phyloP scores from a whole-genome alignment of 2,113 vertebrate genomes.

The Diphyllodes magnificus region DNA sequence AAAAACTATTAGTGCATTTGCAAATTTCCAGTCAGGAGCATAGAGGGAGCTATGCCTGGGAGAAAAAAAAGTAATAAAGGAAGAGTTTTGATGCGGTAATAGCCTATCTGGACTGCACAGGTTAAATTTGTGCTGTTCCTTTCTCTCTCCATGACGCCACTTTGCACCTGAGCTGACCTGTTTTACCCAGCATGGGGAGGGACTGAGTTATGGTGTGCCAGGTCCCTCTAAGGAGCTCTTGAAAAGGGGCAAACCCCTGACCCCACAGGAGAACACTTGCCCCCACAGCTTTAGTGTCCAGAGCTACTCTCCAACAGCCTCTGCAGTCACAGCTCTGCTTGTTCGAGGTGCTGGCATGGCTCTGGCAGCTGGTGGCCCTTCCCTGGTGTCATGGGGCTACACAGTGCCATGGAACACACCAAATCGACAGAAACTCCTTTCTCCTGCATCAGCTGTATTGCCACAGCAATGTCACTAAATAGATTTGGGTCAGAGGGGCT shows the following conservation, averaged over 20 bases:
- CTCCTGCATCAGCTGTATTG: not conserved
- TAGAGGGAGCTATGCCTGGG: not conserved
- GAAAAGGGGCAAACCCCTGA: not conserved
- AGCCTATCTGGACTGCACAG: not conserved
- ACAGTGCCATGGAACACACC: rapidly evolving
- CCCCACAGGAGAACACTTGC: not conserved
- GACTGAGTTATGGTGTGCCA: rapidly evolving
- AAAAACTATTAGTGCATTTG: not conserved
- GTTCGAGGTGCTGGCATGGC: rapidly evolving
- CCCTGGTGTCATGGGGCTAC: rapidly evolving
- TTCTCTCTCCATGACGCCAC: rapidly evolving
- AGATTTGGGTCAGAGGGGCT: not conserved
- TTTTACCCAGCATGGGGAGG: rapidly evolving
- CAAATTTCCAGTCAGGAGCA: not conserved
- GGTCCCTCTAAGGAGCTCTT: not conserved
- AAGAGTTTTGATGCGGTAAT: not conserved
- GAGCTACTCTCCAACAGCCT: not conserved
- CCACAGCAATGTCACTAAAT: not conserved
- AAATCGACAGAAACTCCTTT: rapidly evolving
- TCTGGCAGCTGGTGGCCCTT: not conserved
- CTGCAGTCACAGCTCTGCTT: not conserved
- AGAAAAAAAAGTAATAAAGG: not conserved
- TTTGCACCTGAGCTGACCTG: not conserved
- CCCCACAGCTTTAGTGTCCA: not conserved
- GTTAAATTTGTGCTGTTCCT: not conserved